Evolutionary conservation across 2,113 vertebrate species (phyloP).

Genomic region (Panthera tigris): DNA sequence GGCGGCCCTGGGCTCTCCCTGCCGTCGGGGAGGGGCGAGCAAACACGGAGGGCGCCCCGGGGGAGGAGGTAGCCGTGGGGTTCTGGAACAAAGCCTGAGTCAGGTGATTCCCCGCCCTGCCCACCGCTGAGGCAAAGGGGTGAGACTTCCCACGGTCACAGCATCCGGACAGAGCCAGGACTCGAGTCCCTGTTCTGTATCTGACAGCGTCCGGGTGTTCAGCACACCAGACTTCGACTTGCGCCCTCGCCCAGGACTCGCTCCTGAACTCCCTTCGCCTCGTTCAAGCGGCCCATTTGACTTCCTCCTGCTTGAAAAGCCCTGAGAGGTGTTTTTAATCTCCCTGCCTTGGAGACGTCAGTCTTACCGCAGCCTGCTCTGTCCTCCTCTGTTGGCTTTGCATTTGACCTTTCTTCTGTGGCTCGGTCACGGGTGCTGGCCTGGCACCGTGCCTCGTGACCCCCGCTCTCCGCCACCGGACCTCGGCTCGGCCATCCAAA

Average conservation of each 20-base stretch:
- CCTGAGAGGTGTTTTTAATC: background rate
- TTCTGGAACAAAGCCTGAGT: background rate
- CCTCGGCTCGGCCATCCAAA: fast-evolving
- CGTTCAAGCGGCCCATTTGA: background rate
- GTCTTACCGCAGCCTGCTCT: background rate
- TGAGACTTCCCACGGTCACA: fast-evolving
- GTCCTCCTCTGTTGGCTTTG: background rate
- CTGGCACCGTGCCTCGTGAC: background rate
- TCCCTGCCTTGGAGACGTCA: background rate
- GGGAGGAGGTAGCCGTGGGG: background rate
- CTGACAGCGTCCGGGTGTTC: background rate
- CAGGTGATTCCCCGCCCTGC: fast-evolving
- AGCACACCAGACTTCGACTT: fast-evolving
- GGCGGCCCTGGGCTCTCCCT: background rate
- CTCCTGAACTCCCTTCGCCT: background rate
- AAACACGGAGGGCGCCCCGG: fast-evolving
- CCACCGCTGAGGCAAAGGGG: fast-evolving
- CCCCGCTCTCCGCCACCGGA: background rate
- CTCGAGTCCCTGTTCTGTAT: background rate
- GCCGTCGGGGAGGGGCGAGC: background rate
- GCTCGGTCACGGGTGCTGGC: fast-evolving
- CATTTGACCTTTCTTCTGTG: fast-evolving
- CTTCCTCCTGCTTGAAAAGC: background rate
- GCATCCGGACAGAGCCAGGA: fast-evolving
- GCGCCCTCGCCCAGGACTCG: background rate